Evolutionary conservation across 2,797 vertebrate genomes (phyloP), one percentile per base, ranked within the genome.

Genomic region (Mormyrus proboscirostris): DNA sequence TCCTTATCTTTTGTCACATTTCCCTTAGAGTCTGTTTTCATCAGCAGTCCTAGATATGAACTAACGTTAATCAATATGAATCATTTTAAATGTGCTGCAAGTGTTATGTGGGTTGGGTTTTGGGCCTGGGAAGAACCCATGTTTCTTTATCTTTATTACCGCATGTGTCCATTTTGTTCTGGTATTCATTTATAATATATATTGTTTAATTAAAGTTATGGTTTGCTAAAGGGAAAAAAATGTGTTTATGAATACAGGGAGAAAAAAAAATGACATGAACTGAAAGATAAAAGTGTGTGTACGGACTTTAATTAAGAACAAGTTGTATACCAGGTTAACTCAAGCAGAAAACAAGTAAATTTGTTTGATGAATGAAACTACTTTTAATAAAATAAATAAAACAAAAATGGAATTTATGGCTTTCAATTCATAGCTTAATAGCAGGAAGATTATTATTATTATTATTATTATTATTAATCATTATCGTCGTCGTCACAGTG

Each of bases 281-380:
- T 73, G 69, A 12, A 41, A 73, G 33, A 73, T 73, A 41, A 73
- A 73, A 9, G 33, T 73, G 12, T 73, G 12, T 73, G 69, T 41
- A 16, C 38, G 69, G 69, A 73, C 69, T 73, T 73, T 73, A 69
- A 69, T 69, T 69, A 73, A 73, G 69, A 73, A 73, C 69, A 73
- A 41, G 38, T 14, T 73, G 33, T 41, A 38, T 73, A 41, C 14
- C 14, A 73, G 33, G 69, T 73, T 73, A 73, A 38, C 29, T 73
- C 69, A 73, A 38, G 69, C 69, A 73, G 69, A 38, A 73, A 73
- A 73, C 29, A 73, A 38, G 1, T 73, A 5, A 14, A 5, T 33
- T 33, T 73, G 33, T 38, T 38, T 73, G 12, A 73, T 73, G 29
- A 73, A 73, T 73, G 69, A 73, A 73, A 14, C 5, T 38, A 73